Conservation (phyloP, 2,888 invertebrate species). For the Drosophila maculinotata region DNA sequence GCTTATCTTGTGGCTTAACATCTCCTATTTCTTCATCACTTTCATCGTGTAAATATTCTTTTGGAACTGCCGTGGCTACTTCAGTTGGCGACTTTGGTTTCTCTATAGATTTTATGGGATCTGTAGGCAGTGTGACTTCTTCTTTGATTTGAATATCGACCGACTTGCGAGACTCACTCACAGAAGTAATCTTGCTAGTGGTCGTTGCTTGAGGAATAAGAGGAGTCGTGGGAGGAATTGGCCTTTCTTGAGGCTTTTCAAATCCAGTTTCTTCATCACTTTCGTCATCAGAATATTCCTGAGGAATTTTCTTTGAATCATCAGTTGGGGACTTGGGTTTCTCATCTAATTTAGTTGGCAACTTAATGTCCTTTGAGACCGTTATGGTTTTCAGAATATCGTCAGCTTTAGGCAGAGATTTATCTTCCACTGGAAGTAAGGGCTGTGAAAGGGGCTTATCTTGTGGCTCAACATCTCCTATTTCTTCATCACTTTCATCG, state of each 20-base stretch:
- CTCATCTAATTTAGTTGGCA: constrained; percentile 13
- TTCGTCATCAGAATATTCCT: constrained; percentile 15
- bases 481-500: too few species aligned
- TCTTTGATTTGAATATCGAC: constrained; percentile 7
- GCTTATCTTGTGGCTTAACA: constrained; percentile 10
- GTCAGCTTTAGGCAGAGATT: background rate
- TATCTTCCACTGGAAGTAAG: constrained; percentile 5
- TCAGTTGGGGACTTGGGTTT: constrained; percentile 7
- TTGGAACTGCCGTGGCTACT: background rate
- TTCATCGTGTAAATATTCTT: constrained; percentile 18
- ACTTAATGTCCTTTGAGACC: background rate
- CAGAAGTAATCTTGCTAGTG: constrained; percentile 2
- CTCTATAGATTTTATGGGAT: constrained; percentile 1
- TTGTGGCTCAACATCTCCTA: too few species aligned
- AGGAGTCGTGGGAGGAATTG: constrained; percentile 1
- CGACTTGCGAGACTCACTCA: constrained; percentile 6
- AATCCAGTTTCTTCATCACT: constrained; percentile 19
- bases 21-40: constrained; percentile 8
- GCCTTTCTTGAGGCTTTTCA: constrained; percentile 1
- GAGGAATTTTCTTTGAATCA: background rate
- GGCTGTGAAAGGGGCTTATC: background rate
- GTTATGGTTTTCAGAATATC: background rate
- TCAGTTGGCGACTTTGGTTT: constrained; percentile 4
- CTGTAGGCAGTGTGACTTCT: constrained; percentile 5
- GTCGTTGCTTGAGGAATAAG: background rate